Conservation (phyloP, 1,140 invertebrate genomes). For the Penaeus vannamei region DNA sequence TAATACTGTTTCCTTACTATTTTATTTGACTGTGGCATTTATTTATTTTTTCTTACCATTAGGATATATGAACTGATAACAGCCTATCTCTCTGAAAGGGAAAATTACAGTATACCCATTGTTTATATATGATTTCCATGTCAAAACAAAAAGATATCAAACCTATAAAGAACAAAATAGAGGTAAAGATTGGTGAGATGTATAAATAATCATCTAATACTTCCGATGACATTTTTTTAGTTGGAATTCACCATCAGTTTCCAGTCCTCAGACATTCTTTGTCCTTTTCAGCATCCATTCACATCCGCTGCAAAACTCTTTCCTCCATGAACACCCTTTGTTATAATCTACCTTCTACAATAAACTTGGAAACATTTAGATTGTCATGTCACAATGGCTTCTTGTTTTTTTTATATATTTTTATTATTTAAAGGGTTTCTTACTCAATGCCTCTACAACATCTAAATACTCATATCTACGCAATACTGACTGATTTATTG, state of each 20-base stretch:
- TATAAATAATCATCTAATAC: neutral
- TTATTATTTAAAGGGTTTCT: neutral
- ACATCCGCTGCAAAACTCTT: neutral
- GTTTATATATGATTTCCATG: too few species aligned
- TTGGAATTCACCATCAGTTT: neutral
- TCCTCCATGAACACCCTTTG: neutral
- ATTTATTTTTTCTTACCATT: too few species aligned
- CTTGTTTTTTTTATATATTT: neutral
- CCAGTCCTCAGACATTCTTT: neutral
- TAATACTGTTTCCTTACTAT: too few species aligned
- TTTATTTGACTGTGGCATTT: too few species aligned
- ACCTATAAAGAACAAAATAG: too few species aligned
- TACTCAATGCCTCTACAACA: neutral
- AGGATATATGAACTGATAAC: too few species aligned
- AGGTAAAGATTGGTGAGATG: too few species aligned
- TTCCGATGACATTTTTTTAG: neutral
- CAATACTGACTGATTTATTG: conserved; percentile 16
- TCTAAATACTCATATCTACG: conserved; percentile 2
- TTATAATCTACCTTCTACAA: conserved; percentile 18
- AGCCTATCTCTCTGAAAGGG: too few species aligned
- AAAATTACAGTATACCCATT: too few species aligned
- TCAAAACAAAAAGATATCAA: too few species aligned
- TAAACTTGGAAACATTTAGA: conserved; percentile 53
- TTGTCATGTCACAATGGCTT: conserved; percentile 54
- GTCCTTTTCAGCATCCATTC: neutral